Conservation (phyloP, 2,113 vertebrate species). For the Grantiella picta region DNA sequence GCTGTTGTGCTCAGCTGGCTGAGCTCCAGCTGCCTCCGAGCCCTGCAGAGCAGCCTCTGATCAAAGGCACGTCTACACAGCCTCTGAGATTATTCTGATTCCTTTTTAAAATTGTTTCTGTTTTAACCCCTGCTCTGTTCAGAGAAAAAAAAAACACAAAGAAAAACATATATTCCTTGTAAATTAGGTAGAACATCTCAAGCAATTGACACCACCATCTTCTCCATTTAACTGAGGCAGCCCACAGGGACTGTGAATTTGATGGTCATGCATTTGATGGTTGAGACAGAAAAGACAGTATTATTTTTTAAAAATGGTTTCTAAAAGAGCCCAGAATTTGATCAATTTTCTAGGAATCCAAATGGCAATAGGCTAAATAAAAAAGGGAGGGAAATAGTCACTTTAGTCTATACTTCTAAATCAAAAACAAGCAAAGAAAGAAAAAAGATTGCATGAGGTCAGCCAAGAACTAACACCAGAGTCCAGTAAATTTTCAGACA, state of each 20-base stretch:
- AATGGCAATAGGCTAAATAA: background rate
- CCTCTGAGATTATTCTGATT: background rate
- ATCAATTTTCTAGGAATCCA: background rate
- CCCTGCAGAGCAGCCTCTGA: background rate
- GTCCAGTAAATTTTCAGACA: background rate
- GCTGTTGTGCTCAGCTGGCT: background rate
- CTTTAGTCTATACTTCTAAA: background rate
- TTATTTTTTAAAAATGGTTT: background rate
- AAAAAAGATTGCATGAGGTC: background rate
- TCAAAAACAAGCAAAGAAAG: background rate
- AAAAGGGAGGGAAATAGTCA: background rate
- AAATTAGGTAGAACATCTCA: background rate
- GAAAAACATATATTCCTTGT: background rate
- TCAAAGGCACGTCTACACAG: background rate
- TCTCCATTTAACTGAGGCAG: background rate
- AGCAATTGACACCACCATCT: background rate
- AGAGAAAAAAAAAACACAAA: background rate
- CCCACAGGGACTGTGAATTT: background rate
- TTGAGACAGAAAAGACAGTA: background rate
- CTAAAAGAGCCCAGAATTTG: background rate
- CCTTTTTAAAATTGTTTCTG: background rate
- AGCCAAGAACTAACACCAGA: background rate
- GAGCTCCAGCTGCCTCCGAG: background rate
- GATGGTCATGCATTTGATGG: background rate
- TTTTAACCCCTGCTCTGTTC: background rate